Conservation (phyloP, 37 sponge, comb jelly and placozoan species). For the Cladorhizidae sp. region DNA sequence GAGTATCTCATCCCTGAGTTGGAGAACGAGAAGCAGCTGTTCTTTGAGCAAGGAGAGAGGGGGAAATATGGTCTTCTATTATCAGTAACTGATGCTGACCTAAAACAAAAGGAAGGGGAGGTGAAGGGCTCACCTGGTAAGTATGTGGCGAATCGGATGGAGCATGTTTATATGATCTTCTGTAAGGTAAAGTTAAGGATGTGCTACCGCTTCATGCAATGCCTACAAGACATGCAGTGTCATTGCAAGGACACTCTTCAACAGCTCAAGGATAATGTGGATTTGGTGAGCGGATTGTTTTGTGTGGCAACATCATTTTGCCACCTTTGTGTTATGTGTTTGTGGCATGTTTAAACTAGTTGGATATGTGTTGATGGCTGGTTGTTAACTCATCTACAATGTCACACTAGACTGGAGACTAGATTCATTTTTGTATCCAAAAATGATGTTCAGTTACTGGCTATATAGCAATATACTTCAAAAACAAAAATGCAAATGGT, state of each 20-base stretch:
- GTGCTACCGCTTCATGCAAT: slow-evolving; percentile 46
- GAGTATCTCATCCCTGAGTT: slow-evolving; percentile 57
- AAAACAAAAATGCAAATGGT: too few relatives aligned
- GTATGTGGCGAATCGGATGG: neutral
- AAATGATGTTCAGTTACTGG: too few relatives aligned
- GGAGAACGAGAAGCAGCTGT: slow-evolving; percentile 50
- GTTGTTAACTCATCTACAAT: too few relatives aligned
- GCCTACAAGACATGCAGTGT: slow-evolving; percentile 43
- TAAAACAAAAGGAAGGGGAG: neutral
- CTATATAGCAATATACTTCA: too few relatives aligned
- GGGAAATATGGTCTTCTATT: neutral
- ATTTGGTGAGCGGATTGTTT: slow-evolving; percentile 45
- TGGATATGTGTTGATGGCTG: too few relatives aligned
- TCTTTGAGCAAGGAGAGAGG: slow-evolving; percentile 32
- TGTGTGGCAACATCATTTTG: too few relatives aligned
- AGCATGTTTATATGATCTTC: slow-evolving; percentile 33
- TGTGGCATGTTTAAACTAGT: too few relatives aligned
- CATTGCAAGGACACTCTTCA: slow-evolving; percentile 38
- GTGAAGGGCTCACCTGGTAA: too few relatives aligned
- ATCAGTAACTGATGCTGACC: neutral
- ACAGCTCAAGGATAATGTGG: slow-evolving; percentile 42
- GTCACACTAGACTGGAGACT: too few relatives aligned
- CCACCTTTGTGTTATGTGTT: too few relatives aligned
- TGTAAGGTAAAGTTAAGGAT: slow-evolving; percentile 48
- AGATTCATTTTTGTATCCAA: too few relatives aligned